These are phyloP conservation scores for Enoplosus armatus DNA, from an alignment of 2,797 vertebrate species.

Conservation along the genomic window DNA sequence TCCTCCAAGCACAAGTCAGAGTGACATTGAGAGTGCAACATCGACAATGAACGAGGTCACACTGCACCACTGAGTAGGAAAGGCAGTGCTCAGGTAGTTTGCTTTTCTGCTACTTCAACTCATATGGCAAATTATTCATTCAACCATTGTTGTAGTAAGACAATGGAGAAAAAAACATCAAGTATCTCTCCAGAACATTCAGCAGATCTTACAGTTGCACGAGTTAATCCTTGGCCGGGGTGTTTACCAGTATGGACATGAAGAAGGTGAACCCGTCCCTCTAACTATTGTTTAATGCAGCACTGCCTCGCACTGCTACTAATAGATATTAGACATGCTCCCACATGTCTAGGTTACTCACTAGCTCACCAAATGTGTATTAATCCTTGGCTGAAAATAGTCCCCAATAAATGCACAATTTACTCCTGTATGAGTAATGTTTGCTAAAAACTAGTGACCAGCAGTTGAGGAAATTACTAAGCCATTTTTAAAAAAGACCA, in stretches of 20 bases:
- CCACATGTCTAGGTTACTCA: neutral
- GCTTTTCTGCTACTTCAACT: conserved; percentile 41
- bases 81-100: conserved; percentile 37
- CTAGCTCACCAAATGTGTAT: neutral
- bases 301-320: neutral
- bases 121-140: conserved; percentile 46
- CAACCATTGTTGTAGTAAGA: conserved; percentile 13
- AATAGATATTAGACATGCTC: neutral
- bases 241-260: neutral
- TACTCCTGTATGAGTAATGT: neutral
- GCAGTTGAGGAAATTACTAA: neutral
- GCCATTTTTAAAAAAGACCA: neutral
- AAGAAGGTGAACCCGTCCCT: neutral
- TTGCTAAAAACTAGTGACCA: neutral
- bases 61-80: conserved; percentile 61
- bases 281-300: neutral
- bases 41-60: conserved; percentile 73
- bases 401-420: neutral
- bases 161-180: neutral
- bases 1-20: conserved; percentile 74
- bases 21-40: conserved; percentile 76
- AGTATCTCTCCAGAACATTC: neutral
- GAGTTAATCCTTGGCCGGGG: neutral
- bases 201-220: neutral
- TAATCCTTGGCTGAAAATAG: neutral